These are phyloP conservation scores for Mus caroli DNA, from an alignment of 2,797 vertebrate species.

Conservation along the genomic window DNA sequence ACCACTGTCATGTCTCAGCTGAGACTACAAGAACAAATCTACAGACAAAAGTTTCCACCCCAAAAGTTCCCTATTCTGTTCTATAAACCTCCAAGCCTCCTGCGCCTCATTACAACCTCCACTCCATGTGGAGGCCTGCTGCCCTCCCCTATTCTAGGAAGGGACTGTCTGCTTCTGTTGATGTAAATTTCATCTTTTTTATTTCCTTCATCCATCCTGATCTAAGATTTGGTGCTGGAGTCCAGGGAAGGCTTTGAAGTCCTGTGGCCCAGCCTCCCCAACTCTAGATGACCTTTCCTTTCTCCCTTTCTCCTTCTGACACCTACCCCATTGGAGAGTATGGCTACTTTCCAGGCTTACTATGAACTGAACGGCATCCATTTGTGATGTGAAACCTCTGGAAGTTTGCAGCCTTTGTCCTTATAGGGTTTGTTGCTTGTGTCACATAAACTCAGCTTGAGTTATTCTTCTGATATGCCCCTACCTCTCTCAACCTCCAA, in stretches of 20 bases:
- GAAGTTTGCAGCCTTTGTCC: no score
- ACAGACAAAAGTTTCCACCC: background rate
- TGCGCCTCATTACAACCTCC: background rate
- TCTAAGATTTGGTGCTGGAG: background rate
- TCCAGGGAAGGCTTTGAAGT: background rate
- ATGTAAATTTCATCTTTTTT: background rate
- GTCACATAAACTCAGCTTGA: background rate
- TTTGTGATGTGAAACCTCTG: background rate
- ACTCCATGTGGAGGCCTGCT: fast-evolving
- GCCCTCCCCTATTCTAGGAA: background rate
- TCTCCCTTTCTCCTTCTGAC: background rate
- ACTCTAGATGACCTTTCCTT: background rate
- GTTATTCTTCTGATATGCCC: no score
- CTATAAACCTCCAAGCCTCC: background rate
- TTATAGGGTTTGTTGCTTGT: no score
- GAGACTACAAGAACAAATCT: background rate
- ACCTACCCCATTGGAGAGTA: background rate
- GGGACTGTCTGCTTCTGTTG: no score
- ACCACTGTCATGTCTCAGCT: background rate
- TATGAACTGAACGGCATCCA: background rate
- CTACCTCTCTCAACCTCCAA: background rate
- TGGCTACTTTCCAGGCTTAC: background rate
- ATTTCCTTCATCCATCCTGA: background rate
- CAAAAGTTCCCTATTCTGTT: background rate
- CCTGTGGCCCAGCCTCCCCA: background rate